Percentiles rank a stretch among this genome's conserved stretches.
Evolutionary conservation across 2,888 invertebrate species (phyloP).

Genomic region (Leuctra nigra): DNA sequence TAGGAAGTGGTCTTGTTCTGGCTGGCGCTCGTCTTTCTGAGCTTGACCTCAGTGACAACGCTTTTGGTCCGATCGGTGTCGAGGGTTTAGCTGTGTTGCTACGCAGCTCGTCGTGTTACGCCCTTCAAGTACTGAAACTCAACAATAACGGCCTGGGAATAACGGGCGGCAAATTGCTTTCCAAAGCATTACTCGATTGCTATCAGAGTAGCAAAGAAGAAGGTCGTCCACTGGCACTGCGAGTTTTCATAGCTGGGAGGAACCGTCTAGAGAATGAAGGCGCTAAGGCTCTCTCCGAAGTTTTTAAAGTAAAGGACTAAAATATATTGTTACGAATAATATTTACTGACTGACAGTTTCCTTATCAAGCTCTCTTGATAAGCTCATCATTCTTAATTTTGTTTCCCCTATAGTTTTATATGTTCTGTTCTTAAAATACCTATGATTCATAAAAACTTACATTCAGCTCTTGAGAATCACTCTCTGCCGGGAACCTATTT

Average conservation of each 20-base stretch:
- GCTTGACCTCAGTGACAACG: constrained; percentile 93
- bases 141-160: constrained; percentile 96
- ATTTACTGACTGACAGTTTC: no score
- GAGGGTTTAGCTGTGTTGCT: constrained; percentile 77
- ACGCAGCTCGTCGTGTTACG: constrained; percentile 75
- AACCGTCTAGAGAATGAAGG: constrained; percentile 94
- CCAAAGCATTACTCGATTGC: constrained; percentile 66
- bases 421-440: no score
- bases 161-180: constrained; percentile 76
- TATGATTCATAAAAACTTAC: no score
- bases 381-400: no score
- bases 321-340: no score
- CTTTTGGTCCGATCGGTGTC: constrained; percentile 93
- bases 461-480: no score
- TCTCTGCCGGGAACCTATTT: no score
- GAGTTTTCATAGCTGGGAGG: constrained; percentile 85
- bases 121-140: constrained; percentile 71
- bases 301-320: constrained; percentile 72
- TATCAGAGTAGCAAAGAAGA: constrained; percentile 51
- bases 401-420: no score
- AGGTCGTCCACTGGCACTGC: constrained; percentile 64
- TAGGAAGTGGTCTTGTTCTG: constrained; percentile 73
- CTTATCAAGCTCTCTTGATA: no score
- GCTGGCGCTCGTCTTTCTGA: constrained; percentile 75
- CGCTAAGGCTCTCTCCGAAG: constrained; percentile 72